phyloP scores from a whole-genome alignment of 2,797 vertebrate species.

The Gallinago solitaria region DNA sequence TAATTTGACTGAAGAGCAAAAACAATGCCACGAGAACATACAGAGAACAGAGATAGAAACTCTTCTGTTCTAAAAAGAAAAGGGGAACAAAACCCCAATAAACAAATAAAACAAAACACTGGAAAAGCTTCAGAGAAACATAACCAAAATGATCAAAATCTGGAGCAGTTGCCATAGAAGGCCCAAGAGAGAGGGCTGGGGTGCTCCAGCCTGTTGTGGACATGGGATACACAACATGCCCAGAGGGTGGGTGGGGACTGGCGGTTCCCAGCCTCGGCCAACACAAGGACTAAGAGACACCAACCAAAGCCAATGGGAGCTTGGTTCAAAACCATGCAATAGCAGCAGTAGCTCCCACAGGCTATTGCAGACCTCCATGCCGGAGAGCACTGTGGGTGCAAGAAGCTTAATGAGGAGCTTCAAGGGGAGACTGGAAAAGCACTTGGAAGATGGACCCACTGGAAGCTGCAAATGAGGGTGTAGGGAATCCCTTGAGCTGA shows the following conservation, averaged over 20 bases:
- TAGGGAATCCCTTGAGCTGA: background rate
- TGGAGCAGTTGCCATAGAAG: background rate
- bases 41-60: background rate
- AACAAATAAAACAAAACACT: background rate
- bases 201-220: background rate
- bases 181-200: background rate
- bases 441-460: accelerated
- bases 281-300: background rate
- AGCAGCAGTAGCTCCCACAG: background rate
- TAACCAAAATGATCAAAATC: background rate
- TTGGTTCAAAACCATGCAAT: accelerated
- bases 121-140: background rate
- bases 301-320: accelerated
- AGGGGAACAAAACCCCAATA: background rate
- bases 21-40: background rate
- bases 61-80: background rate
- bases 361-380: background rate
- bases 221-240: accelerated
- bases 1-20: background rate
- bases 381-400: background rate
- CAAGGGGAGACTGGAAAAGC: background rate
- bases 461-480: background rate
- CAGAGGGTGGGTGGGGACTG: background rate
- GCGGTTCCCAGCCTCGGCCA: background rate
- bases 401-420: background rate